A percentile compares a stretch with the other conserved stretches of the same genome.
These are phyloP conservation scores for Bombus vancouverensis DNA, from an alignment of 1,140 invertebrate species.

Conservation along the genomic window DNA sequence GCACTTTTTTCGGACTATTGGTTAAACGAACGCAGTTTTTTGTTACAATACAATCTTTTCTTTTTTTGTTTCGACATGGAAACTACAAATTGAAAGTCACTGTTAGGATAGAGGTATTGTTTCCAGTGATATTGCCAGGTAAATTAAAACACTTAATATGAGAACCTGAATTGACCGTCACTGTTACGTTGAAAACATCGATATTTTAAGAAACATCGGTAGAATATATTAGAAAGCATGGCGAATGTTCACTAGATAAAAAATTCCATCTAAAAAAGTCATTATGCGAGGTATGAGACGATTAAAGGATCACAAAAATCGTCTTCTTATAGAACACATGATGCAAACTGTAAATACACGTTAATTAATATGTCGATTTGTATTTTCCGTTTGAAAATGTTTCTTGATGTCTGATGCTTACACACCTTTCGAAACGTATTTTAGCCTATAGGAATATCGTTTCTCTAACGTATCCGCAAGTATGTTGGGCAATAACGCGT, in stretches of 20 bases:
- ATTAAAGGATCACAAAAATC: neutral
- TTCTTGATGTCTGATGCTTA: neutral
- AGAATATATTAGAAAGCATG: neutral
- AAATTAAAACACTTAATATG: neutral
- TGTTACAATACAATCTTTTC: neutral
- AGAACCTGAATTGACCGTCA: neutral
- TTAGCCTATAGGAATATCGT: neutral
- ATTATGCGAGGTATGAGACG: neutral
- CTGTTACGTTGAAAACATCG: neutral
- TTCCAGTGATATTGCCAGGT: neutral
- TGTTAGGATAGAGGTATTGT: no score
- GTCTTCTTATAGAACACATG: neutral
- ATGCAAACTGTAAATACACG: neutral
- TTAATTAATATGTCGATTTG: slow-evolving; percentile 5
- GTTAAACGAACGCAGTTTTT: neutral
- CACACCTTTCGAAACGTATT: slow-evolving; percentile 19
- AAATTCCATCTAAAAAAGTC: neutral
- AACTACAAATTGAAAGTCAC: neutral
- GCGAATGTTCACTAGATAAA: neutral
- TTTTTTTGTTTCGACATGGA: neutral
- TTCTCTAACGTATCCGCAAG: neutral
- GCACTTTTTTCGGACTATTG: no score
- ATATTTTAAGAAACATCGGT: neutral
- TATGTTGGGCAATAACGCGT: slow-evolving; percentile 11
- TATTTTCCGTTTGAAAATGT: slow-evolving; percentile 11